Base-by-base conservation (phyloP, 2,888 invertebrate species). In the Deilephila porcellus region DNA sequence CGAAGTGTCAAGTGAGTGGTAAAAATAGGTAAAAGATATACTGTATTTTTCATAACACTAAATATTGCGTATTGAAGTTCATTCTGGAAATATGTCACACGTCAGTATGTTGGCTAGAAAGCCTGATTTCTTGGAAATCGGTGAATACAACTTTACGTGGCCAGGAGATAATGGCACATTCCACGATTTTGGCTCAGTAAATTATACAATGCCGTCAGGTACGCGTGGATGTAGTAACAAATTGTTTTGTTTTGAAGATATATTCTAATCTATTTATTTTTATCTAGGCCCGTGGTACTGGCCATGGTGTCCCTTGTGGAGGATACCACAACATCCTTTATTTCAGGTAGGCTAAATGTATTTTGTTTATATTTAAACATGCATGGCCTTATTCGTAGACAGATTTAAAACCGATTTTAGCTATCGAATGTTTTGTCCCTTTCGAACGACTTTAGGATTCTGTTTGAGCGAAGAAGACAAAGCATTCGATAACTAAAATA, bases 241-340 rank as follows among this genome's bases (percentile, higher is more conserved):
- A 52, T 67, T 32, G 14, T 19, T 63, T 59, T 19, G 67, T 45
- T 34, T 62, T 34, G 17, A 32, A 11, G n/a, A 4, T 63, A 45
- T 29, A 63, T 59, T 2, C 20, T 19, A 72, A 59, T 71, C 25
- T 45, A 3, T 45, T 52, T 60, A 53, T 70, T 63, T 70, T 75
- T n/a, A 67, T 75, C 73, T 76, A 94, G 96, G 95, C 71, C 95
- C 95, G 7, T 96, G 96, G 96, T 95, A 93, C 80, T 96, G 96
- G 96, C 96, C 96, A 17, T 96, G 96, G 96, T 97, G 97, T 85
- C 95, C 95, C n/a, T 89, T 95, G 72, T 97, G 97, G 97, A 96
- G 96, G 84, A 95, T 96, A 72, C 95, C 97, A 6, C 97, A 98
- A 87, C 97, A 98, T 90, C 95, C 96, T 64, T 84, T 96, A 60